These are phyloP conservation scores for Puntigrus tetrazona DNA, from an alignment of 2,113 vertebrate genomes.

Conservation along the genomic window DNA sequence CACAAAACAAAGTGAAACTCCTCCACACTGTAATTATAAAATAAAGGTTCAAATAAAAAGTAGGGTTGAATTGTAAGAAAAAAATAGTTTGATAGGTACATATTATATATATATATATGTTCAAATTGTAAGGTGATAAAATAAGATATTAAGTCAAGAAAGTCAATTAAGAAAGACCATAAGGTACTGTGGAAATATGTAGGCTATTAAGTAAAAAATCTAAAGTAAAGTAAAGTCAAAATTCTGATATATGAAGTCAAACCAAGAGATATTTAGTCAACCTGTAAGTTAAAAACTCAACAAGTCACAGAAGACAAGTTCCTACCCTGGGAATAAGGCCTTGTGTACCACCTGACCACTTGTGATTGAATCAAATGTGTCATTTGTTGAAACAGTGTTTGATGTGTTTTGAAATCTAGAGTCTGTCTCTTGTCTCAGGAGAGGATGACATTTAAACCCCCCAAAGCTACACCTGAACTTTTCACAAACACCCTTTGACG, in stretches of 20 bases:
- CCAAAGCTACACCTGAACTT: conserved; percentile 25
- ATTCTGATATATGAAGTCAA: not conserved
- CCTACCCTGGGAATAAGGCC: not conserved
- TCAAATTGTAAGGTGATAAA: not conserved
- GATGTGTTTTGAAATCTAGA: not conserved
- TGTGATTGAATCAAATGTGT: not conserved
- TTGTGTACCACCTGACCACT: not conserved
- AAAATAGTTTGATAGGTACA: too few species aligned
- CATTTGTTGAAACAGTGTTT: not conserved
- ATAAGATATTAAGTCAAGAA: too few species aligned
- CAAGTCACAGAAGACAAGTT: not conserved
- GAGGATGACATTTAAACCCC: not conserved
- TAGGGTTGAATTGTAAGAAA: not conserved
- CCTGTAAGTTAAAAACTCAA: not conserved
- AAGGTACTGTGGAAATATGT: too few species aligned
- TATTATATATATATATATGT: too few species aligned
- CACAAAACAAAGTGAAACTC: not conserved
- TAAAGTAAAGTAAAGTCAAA: not conserved
- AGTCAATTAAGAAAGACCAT: too few species aligned
- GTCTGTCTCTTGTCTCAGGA: not conserved
- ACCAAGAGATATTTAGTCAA: not conserved
- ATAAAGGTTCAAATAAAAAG: not conserved
- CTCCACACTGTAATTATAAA: not conserved
- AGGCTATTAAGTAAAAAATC: too few species aligned
- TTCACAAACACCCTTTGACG: not conserved